Evolutionary conservation across 2,113 vertebrate genomes (phyloP).

Genomic region (Ictalurus punctatus): DNA sequence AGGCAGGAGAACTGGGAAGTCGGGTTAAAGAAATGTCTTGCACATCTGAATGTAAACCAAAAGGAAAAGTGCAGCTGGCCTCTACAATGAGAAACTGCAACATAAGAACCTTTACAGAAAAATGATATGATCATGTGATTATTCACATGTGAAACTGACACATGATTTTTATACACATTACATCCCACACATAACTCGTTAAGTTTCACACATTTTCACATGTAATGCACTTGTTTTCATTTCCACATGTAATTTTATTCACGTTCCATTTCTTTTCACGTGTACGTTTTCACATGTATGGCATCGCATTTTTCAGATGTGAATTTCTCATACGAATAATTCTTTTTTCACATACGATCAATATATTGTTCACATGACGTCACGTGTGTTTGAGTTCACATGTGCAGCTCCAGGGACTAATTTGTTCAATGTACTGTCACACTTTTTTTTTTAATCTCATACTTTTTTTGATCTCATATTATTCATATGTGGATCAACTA

Average conservation of each 20-base stretch:
- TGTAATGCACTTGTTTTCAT: not conserved
- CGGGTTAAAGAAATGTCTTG: constrained; percentile 15
- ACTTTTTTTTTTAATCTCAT: not conserved
- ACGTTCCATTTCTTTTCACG: not conserved
- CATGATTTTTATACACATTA: not conserved
- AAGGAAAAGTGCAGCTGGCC: constrained; percentile 45
- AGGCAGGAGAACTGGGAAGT: constrained; percentile 50
- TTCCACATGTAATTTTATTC: not conserved
- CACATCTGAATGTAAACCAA: constrained; percentile 28
- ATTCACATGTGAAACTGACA: not conserved
- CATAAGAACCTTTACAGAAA: not conserved
- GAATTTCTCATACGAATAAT: not conserved
- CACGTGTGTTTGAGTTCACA: not conserved
- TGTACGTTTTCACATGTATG: not conserved
- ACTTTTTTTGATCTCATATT: not conserved
- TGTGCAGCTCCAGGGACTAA: not conserved
- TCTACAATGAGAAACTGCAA: constrained; percentile 42
- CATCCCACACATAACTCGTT: not conserved
- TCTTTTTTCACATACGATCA: not conserved
- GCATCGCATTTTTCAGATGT: not conserved
- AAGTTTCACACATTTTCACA: not conserved
- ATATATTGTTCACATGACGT: not conserved
- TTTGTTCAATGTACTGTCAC: not conserved
- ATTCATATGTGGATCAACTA: not conserved
- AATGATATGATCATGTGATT: not conserved